phyloP scores from a whole-genome alignment of 2,113 vertebrate species.

The Halichoeres trimaculatus region DNA sequence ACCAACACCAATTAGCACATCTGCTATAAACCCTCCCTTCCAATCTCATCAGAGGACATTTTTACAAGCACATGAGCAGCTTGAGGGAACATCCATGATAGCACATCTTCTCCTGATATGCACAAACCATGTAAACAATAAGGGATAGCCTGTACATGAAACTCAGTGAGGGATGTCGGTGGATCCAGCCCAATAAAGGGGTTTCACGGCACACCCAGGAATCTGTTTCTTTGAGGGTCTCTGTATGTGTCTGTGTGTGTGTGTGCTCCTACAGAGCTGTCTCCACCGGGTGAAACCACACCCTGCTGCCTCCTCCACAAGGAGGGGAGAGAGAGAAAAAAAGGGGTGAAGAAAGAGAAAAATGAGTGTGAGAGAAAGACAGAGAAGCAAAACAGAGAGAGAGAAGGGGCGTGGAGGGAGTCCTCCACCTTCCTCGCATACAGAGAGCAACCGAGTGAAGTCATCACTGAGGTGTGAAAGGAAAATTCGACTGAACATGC shows the following conservation, averaged over 20 bases:
- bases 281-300: conserved; percentile 63
- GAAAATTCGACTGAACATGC: conserved; percentile 31
- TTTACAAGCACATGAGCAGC: conserved; percentile 36
- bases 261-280: conserved; percentile 32
- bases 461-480: conserved; percentile 59
- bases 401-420: neutral
- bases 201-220: neutral
- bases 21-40: conserved; percentile 22
- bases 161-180: conserved; percentile 22
- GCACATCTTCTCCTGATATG: neutral
- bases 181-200: neutral
- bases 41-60: conserved; percentile 16
- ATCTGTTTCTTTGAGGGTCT: conserved; percentile 12
- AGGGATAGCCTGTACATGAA: conserved; percentile 41
- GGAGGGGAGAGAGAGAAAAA: neutral
- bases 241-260: conserved; percentile 10
- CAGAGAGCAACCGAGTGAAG: conserved; percentile 5
- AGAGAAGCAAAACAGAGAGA: neutral
- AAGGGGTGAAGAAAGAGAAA: neutral
- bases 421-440: conserved; percentile 35
- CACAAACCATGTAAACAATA: conserved; percentile 26
- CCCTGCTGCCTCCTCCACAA: conserved; percentile 63
- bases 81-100: conserved; percentile 8
- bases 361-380: neutral
- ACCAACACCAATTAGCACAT: conserved; percentile 30